Base-by-base conservation (phyloP, 1,140 invertebrate species). In the Mactra quadrangularis region DNA sequence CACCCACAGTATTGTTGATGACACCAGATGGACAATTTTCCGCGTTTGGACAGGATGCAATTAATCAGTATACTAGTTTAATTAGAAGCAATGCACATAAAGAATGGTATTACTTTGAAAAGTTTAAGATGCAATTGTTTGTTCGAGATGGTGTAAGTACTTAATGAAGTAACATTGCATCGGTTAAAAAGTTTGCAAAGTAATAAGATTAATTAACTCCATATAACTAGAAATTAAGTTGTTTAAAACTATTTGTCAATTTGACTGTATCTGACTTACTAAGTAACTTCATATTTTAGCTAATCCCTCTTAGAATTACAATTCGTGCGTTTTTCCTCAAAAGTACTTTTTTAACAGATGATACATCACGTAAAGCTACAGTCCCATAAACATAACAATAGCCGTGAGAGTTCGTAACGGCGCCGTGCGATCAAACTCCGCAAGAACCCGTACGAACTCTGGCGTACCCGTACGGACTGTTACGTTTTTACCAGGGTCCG, bases 41-140 rank as follows among this genome's bases (percentile, higher is more conserved):
- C 60, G 33, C 59, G 2, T 68, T 78, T 22, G 75, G 75, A 6
- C 19, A 78, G 4, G 75, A 78, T 17, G 75, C 75, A 2, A 22
- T n/a, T 6, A 38, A 35, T 13, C 13, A 78, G 11, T 78, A 78
- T 27, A n/a, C 3, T 6, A 15, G 52, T 9, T 3, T 78, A 38
- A 13, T 66, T 7, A 53, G 9, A 38, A 55, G 3, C n/a, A 41
- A 27, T 13, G 75, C 52, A 52, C 41, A 41, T 22, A 13, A 68
- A 22, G 31, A 66, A 15, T 78, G 75, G 75, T 66, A 66, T 29
- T 33, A 33, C 22, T 78, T 78, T 41, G 75, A 78, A 27, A 50
- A n/a, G 35, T 78, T 78, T 47, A 78, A 78, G 29, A 78, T 78
- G 75, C 33, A 78, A 33, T 29, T 78, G 13, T 78, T 66, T 41